Percentiles rank a stretch among this genome's conserved stretches.
Evolutionary conservation across 2,888 invertebrate genomes (phyloP).

Genomic region (Furcula furcula): DNA sequence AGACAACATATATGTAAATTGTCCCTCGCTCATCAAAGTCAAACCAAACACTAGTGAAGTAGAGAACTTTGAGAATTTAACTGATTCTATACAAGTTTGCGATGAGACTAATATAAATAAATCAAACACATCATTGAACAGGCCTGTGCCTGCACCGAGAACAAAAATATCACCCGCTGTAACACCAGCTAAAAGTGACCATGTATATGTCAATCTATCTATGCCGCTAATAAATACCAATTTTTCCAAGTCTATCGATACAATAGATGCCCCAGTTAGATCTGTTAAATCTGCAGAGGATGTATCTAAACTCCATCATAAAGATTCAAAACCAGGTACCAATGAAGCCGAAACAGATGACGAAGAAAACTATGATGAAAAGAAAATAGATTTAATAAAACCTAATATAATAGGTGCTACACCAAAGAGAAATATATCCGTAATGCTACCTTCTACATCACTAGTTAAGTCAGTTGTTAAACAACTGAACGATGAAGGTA

Average conservation of each 20-base stretch:
- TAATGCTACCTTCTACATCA: conserved; percentile 67
- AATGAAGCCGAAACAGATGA: conserved; percentile 28
- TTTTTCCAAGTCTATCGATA: conserved; percentile 50
- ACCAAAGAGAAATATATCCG: conserved; percentile 58
- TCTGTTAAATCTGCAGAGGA: conserved; percentile 63
- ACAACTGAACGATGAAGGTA: conserved; percentile 66
- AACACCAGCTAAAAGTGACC: conserved; percentile 71
- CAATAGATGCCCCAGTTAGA: conserved; percentile 61
- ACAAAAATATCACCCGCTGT: conserved; percentile 61
- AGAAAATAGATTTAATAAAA: conserved; percentile 41
- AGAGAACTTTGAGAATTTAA: conserved; percentile 83
- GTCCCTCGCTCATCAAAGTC: conserved; percentile 56
- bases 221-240: conserved; percentile 68
- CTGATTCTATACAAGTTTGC: conserved; percentile 85
- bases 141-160: conserved; percentile 83
- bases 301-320: conserved; percentile 39
- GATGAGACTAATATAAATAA: conserved; percentile 69
- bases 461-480: conserved; percentile 68
- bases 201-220: conserved; percentile 82
- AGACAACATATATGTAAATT: conserved; percentile 71
- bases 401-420: conserved; percentile 75
- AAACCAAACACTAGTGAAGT: conserved; percentile 66
- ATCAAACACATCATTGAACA: conserved; percentile 75
- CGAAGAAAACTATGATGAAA: conserved; percentile 28
- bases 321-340: conserved; percentile 24